These are phyloP conservation scores for Leptopilina syphax DNA, from an alignment of 2,888 invertebrate species.

Conservation along the genomic window DNA sequence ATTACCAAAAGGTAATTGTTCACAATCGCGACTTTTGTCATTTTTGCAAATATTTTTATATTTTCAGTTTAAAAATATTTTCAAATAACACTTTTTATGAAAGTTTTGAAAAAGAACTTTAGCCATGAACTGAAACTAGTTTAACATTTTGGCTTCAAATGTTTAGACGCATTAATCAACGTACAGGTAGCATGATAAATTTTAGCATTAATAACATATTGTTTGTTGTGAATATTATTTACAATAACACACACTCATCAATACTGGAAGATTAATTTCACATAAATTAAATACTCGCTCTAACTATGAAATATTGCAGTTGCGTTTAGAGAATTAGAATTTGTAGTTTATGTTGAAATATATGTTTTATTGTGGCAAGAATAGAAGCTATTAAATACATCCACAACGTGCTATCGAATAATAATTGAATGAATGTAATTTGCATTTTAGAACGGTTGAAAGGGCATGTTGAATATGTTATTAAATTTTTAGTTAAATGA, in stretches of 20 bases:
- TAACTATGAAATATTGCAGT: not conserved
- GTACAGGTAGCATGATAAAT: not conserved
- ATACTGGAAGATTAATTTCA: not conserved
- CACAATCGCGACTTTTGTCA: too few species aligned
- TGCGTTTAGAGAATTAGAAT: slow-evolving; percentile 6
- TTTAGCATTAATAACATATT: not conserved
- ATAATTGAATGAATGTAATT: slow-evolving; percentile 1
- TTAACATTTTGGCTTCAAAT: not conserved
- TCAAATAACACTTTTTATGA: too few species aligned
- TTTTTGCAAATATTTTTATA: too few species aligned
- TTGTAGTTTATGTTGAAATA: not conserved
- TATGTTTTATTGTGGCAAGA: not conserved
- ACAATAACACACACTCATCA: not conserved
- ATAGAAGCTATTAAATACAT: not conserved
- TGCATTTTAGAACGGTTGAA: not conserved
- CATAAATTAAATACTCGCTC: not conserved
- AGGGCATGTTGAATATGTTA: too few species aligned
- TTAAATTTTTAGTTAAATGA: too few species aligned
- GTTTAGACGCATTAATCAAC: not conserved
- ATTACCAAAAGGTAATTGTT: too few species aligned
- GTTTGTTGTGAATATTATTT: not conserved
- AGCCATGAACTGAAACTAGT: too few species aligned
- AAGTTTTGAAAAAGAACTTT: too few species aligned
- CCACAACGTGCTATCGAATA: not conserved
- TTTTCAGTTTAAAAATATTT: too few species aligned